These are phyloP conservation scores for Torymus texanus DNA, from an alignment of 2,888 invertebrate genomes.

Conservation along the genomic window DNA sequence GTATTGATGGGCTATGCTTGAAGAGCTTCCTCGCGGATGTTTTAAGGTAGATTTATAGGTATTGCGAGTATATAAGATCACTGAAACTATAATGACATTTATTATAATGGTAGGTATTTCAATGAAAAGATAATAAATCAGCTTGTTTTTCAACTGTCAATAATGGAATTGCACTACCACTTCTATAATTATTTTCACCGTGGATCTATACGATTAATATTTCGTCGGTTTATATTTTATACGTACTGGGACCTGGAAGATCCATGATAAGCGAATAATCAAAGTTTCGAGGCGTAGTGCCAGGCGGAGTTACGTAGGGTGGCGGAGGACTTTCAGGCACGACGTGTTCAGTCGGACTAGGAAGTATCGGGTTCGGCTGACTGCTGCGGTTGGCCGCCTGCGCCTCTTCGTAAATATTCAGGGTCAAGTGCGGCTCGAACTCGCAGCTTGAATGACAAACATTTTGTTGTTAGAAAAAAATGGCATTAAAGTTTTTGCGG, in stretches of 20 bases:
- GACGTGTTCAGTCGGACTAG: conserved; percentile 16
- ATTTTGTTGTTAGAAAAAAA: background rate
- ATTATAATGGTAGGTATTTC: no score
- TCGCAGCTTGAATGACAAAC: conserved; percentile 57
- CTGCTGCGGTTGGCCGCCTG: conserved; percentile 59
- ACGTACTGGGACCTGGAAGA: conserved; percentile 52
- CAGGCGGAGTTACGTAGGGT: conserved; percentile 70
- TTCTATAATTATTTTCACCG: no score
- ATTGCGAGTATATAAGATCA: no score
- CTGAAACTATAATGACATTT: no score
- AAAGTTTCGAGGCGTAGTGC: background rate
- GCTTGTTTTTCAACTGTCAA: no score
- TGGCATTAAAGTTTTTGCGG: no score
- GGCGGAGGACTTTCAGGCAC: conserved; percentile 72
- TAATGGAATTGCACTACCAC: no score
- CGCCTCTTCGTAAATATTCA: conserved; percentile 56
- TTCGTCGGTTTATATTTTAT: background rate
- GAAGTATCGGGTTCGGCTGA: background rate
- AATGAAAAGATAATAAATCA: no score
- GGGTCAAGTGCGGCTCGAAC: conserved; percentile 56
- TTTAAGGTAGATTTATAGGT: no score
- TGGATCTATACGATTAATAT: no score
- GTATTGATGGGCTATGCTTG: no score
- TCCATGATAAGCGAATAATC: conserved; percentile 24
- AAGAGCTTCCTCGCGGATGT: no score